Percentiles rank a stretch among this genome's conserved stretches.
Conservation (phyloP, 2,113 vertebrate genomes). For the Struthio camelus region DNA sequence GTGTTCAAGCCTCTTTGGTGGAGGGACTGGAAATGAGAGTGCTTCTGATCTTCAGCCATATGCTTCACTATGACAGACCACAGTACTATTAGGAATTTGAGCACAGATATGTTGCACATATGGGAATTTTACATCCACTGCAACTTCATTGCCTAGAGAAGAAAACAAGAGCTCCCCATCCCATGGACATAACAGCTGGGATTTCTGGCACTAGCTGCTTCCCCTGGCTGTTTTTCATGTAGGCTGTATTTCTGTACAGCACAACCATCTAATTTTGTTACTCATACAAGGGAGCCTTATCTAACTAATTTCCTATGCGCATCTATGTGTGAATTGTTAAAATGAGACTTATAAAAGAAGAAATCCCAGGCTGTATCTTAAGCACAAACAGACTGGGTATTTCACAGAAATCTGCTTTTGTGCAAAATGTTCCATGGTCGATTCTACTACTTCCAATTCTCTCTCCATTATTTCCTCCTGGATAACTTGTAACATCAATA, state of each 20-base stretch:
- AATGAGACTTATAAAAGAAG: not conserved
- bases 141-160: not conserved
- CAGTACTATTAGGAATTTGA: not conserved
- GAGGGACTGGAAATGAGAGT: not conserved
- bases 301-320: not conserved
- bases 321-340: not conserved
- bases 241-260: not conserved
- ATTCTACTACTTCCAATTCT: not conserved
- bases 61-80: accelerated
- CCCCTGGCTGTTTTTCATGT: not conserved
- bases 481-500: not conserved
- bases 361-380: not conserved
- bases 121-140: not conserved
- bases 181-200: not conserved
- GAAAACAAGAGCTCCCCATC: not conserved
- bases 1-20: not conserved
- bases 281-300: not conserved
- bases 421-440: not conserved
- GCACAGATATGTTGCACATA: not conserved
- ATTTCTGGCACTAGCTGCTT: not conserved
- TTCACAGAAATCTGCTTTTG: not conserved
- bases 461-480: not conserved
- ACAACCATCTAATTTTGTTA: not conserved
- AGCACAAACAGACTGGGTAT: not conserved
- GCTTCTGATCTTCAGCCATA: not conserved